phyloP scores from a whole-genome alignment of 2,113 vertebrate species.

The Triplophysa rosa region DNA sequence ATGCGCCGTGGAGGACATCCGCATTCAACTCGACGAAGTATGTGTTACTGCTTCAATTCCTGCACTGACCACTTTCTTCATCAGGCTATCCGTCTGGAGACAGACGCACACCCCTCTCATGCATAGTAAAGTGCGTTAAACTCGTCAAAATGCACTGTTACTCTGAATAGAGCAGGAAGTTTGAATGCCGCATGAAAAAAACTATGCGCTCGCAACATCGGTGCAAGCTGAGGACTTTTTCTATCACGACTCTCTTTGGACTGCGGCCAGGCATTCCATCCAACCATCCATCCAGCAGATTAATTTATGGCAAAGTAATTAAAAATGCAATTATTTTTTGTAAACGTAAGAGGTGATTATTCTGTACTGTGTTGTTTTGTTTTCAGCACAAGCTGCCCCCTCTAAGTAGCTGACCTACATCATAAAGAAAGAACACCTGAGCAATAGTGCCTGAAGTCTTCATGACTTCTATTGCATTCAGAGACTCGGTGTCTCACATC shows the following conservation, averaged over 20 bases:
- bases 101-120: not conserved
- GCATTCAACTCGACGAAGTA: conserved; percentile 30
- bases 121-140: not conserved
- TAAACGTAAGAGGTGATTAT: too few relatives aligned
- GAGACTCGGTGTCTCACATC: too few relatives aligned
- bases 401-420: too few relatives aligned
- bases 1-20: conserved; percentile 27
- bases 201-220: not conserved
- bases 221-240: not conserved
- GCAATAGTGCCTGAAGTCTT: too few relatives aligned
- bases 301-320: too few relatives aligned
- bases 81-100: not conserved
- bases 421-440: too few relatives aligned
- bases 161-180: not conserved
- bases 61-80: not conserved
- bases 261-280: not conserved
- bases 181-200: not conserved
- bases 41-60: conserved; percentile 6
- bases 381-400: too few relatives aligned
- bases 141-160: not conserved
- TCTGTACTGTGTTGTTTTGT: too few relatives aligned
- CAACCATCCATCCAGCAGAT: not conserved
- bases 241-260: not conserved
- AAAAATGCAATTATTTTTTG: too few relatives aligned
- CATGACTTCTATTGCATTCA: too few relatives aligned